Evolutionary conservation across 2,113 vertebrate species (phyloP), one percentile per base, ranked within the genome.

Genomic region (Mus pahari): DNA sequence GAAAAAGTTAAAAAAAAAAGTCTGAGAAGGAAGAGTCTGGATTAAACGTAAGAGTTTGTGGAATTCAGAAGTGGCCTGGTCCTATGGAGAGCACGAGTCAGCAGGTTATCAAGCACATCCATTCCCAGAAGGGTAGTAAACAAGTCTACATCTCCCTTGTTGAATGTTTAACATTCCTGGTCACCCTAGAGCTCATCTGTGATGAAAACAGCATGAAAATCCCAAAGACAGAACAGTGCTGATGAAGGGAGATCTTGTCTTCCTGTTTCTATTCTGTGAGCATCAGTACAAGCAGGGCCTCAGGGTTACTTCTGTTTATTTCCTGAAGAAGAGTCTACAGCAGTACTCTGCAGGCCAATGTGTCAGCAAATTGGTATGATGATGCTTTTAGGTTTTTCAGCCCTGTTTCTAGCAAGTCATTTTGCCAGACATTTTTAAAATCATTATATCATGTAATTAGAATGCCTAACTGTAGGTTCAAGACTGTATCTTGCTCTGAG

Each of bases 381-480:
- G n/a, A 60, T 22, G 7, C 19, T 48, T 22, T 50, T 64, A 16
- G 19, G 39, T 55, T 82, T 89, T 75, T 77, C 16, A 58, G 28
- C 71, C 93, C 45, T 70, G 24, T 90, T 86, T 92, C 26, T 77
- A 64, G 7, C n/a, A 81, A 58, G 42, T 58, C 20, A 64, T 88
- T 91, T 91, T 81, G 22, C 7, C 71, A 86, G 14, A 50, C 39
- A 4, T 39, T n/a, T 84, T 90, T 81, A 13, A 16, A 31, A 31
- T 55, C 9, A 1, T 87, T 87, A 68, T 24, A 28, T 12, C 11
- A 5, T 53, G 16, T 90, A 39, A 42, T n/a, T 22, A 70, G 17
- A 36, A 89, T 48, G 28, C 8, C 77, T 92, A 71, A 20, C 50
- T 55, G 71, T 86, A 87, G n/a, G 66, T 70, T 4, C 28, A 74